Percentiles rank a stretch among this genome's conserved stretches.
These are phyloP conservation scores for Rhodophaea formosa DNA, from an alignment of 2,888 invertebrate species.

Conservation along the genomic window DNA sequence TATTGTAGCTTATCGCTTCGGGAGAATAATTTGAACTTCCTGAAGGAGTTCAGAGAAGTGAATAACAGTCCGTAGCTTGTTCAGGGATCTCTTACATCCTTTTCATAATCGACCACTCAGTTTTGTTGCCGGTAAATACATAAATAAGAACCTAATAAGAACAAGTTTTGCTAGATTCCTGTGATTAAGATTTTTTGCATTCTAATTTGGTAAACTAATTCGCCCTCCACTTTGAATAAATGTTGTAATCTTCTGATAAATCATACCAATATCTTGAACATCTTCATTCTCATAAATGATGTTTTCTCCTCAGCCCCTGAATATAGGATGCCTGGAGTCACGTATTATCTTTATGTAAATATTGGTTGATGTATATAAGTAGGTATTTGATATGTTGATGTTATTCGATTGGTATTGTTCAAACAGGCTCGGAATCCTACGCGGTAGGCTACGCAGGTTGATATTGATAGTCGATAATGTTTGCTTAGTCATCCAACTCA, in stretches of 20 bases:
- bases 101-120: no score
- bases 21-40: not conserved
- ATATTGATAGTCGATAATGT: not conserved
- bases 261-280: no score
- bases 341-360: constrained; percentile 9
- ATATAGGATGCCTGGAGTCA: not conserved
- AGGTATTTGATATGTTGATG: constrained; percentile 16
- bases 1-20: not conserved
- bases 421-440: constrained; percentile 3
- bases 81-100: not conserved
- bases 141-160: not conserved
- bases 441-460: constrained; percentile 1
- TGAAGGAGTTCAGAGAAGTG: not conserved
- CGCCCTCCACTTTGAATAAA: no score
- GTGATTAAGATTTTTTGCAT: not conserved
- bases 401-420: constrained; percentile 13
- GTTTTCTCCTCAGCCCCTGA: not conserved
- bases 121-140: not conserved
- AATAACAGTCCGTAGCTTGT: not conserved
- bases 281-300: not conserved
- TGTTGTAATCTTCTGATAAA: no score
- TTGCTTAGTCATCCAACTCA: not conserved
- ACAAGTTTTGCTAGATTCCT: not conserved
- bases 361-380: constrained; percentile 7
- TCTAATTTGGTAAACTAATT: not conserved